Conservation (phyloP, 2,888 invertebrate genomes). For the Torymus aiolomorphi region DNA sequence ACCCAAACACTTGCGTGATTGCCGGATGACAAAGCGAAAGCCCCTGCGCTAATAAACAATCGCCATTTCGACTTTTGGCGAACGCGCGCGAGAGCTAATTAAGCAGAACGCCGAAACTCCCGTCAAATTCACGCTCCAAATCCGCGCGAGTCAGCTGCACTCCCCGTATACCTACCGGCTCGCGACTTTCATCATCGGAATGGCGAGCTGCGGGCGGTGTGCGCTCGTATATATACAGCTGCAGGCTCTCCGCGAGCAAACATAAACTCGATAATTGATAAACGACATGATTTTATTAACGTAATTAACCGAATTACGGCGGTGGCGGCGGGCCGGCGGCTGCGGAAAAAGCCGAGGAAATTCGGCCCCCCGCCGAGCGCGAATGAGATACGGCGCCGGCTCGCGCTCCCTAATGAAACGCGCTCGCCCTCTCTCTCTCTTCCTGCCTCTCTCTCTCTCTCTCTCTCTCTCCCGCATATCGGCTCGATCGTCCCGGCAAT, state of each 20-base stretch:
- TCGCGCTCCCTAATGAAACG: conserved; percentile 30
- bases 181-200: conserved; percentile 27
- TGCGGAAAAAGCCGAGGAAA: conserved; percentile 28
- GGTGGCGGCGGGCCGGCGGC: neutral
- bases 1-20: too few relatives aligned
- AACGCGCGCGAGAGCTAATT: conserved; percentile 17
- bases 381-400: conserved; percentile 34
- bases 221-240: too few relatives aligned
- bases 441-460: conserved; percentile 18
- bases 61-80: conserved; percentile 4
- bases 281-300: conserved; percentile 47
- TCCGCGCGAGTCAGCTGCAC: conserved; percentile 7
- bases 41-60: neutral
- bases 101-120: neutral
- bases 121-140: conserved; percentile 29
- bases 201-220: too few relatives aligned
- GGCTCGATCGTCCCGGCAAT: conserved; percentile 45
- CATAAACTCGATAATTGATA: conserved; percentile 50
- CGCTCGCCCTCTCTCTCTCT: neutral
- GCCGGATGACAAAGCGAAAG: too few relatives aligned
- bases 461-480: neutral
- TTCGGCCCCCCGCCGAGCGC: conserved; percentile 8
- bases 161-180: neutral
- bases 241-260: conserved; percentile 1
- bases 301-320: conserved; percentile 44